These are phyloP conservation scores for Paratrypauchen microcephalus DNA, from an alignment of 2,797 vertebrate species.

Conservation along the genomic window DNA sequence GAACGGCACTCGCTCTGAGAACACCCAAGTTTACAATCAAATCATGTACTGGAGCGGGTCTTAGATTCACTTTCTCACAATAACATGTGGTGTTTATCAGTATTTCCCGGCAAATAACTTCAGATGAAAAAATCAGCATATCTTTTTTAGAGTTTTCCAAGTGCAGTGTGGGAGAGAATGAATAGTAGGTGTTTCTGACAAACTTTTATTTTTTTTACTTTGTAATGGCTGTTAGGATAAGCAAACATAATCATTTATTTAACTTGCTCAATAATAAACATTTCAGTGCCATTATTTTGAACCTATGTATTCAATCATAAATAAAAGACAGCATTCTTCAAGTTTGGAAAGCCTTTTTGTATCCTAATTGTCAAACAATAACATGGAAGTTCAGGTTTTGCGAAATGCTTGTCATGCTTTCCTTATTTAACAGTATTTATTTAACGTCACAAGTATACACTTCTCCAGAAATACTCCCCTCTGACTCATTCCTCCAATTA, in stretches of 20 bases:
- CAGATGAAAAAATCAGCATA: conserved; percentile 43
- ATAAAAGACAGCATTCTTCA: conserved; percentile 53
- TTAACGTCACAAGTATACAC: conserved; percentile 52
- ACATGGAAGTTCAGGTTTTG: conserved; percentile 55
- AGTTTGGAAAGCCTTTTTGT: conserved; percentile 51
- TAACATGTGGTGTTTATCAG: conserved; percentile 58
- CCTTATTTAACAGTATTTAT: conserved; percentile 53
- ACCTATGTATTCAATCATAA: not conserved
- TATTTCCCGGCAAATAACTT: conserved; percentile 48
- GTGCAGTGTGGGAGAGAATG: conserved; percentile 41
- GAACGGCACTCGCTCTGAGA: conserved; percentile 31
- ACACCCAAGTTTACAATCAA: conserved; percentile 45
- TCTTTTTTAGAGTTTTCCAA: conserved; percentile 55
- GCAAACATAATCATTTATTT: conserved; percentile 34
- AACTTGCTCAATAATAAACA: not conserved
- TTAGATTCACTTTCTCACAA: conserved; percentile 28
- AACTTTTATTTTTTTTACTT: not conserved
- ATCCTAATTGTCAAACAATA: conserved; percentile 35
- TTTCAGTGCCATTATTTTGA: conserved; percentile 7
- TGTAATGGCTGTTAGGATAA: conserved; percentile 28
- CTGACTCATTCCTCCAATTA: conserved; percentile 58
- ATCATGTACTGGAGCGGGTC: conserved; percentile 29
- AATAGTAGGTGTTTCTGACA: not conserved
- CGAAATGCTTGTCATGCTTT: conserved; percentile 53
- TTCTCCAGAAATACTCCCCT: conserved; percentile 45